Conservation (phyloP, 2,797 vertebrate species). For the Microctenopoma steveboyesi region DNA sequence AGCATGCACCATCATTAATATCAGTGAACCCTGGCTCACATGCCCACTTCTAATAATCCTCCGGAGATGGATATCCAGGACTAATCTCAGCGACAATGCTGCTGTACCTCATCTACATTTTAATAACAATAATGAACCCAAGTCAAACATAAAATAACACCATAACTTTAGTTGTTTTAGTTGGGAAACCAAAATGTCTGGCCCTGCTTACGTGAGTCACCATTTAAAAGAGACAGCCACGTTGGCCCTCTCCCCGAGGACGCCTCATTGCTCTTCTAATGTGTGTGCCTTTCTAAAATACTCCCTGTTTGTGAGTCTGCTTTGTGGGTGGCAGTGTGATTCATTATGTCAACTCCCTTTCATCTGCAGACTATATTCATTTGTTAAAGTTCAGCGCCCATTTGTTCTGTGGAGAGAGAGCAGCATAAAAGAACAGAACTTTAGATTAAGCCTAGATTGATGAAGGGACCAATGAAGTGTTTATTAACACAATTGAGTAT, state of each 20-base stretch:
- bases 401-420: conserved; percentile 52
- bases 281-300: conserved; percentile 30
- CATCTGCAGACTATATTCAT: conserved; percentile 63
- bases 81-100: conserved; percentile 3
- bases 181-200: conserved; percentile 19
- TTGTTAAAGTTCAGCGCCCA: conserved; percentile 52
- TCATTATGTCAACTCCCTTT: conserved; percentile 62
- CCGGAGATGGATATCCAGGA: neutral
- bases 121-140: conserved; percentile 8
- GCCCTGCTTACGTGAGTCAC: conserved; percentile 57
- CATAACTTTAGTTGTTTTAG: conserved; percentile 21
- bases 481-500: conserved; percentile 45
- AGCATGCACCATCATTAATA: neutral
- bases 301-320: conserved; percentile 8
- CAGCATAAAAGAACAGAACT: conserved; percentile 44
- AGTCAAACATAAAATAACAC: conserved; percentile 21
- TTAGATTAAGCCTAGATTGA: conserved; percentile 42
- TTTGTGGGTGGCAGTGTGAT: conserved; percentile 62
- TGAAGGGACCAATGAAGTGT: conserved; percentile 58
- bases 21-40: neutral
- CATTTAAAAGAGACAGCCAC: conserved; percentile 34
- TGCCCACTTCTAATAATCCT: neutral
- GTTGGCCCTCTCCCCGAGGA: conserved; percentile 58
- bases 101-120: neutral
- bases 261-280: conserved; percentile 42